These are phyloP conservation scores for Enteromius anoplus DNA, from an alignment of 2,797 vertebrate genomes.

Conservation along the genomic window DNA sequence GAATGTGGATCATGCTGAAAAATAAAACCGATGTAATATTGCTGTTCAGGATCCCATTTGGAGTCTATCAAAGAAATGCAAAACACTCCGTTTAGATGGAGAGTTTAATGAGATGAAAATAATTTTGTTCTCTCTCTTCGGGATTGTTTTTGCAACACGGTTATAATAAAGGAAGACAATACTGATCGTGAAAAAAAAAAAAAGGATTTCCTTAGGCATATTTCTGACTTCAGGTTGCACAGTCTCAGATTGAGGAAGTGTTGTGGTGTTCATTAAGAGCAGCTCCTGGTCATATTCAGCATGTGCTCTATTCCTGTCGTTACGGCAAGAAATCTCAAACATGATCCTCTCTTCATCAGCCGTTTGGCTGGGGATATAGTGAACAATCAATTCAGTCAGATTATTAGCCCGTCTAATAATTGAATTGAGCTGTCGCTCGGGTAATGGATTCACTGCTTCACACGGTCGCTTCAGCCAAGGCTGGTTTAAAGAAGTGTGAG, in stretches of 20 bases:
- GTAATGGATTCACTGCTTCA: constrained; percentile 66
- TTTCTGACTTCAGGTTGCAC: constrained; percentile 7
- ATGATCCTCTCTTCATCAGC: constrained; percentile 39
- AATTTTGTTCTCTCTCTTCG: background rate
- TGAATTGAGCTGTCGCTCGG: constrained; percentile 61
- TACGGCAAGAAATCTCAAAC: constrained; percentile 34
- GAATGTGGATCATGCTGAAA: constrained; percentile 20
- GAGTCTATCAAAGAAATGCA: constrained; percentile 17
- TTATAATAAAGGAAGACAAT: constrained; percentile 13
- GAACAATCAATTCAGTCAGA: constrained; percentile 65
- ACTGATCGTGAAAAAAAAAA: background rate
- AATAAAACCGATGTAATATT: constrained; percentile 10
- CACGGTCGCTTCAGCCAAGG: constrained; percentile 43
- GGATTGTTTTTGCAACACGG: background rate
- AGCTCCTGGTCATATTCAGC: constrained; percentile 27
- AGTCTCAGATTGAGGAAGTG: background rate
- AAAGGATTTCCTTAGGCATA: background rate
- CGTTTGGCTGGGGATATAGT: constrained; percentile 56
- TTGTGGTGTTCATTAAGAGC: constrained; percentile 8
- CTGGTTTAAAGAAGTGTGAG: constrained; percentile 44
- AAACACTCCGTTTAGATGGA: constrained; percentile 1
- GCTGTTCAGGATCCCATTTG: constrained; percentile 12
- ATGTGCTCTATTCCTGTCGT: constrained; percentile 28
- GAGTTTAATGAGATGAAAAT: constrained; percentile 19
- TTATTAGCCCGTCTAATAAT: constrained; percentile 65